phyloP scores from a whole-genome alignment of 2,113 vertebrate species.

The Macaca mulatta region DNA sequence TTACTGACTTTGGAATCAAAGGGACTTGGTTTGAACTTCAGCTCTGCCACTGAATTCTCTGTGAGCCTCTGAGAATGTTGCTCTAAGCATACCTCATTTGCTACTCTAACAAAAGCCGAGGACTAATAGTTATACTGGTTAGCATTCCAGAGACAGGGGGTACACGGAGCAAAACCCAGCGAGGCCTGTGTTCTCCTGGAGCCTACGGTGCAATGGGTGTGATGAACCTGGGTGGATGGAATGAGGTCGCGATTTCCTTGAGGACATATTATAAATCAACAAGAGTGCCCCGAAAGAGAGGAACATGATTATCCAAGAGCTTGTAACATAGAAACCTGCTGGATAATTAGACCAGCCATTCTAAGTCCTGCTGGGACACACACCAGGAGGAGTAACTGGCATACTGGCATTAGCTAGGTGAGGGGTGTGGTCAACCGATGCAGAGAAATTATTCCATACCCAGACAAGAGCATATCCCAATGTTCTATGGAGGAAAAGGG shows the following conservation, averaged over 20 bases:
- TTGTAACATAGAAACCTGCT: background rate
- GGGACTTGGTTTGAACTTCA: background rate
- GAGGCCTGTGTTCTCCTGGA: background rate
- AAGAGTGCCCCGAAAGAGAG: background rate
- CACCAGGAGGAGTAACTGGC: background rate
- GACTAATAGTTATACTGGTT: no score
- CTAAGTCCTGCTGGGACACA: background rate
- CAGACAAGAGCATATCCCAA: background rate
- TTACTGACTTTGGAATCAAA: background rate
- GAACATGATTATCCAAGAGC: background rate
- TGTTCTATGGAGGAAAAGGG: background rate
- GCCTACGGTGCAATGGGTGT: accelerated
- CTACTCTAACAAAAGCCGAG: background rate
- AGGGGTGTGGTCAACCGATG: background rate
- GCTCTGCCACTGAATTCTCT: background rate
- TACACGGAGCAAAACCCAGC: background rate
- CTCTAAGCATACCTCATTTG: background rate
- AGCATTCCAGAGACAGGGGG: no score
- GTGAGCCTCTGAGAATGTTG: background rate
- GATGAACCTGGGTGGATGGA: background rate
- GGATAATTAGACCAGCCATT: background rate
- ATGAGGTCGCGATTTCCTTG: background rate
- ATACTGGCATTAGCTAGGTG: background rate
- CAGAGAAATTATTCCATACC: background rate
- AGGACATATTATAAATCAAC: background rate